Evolutionary conservation across 30 jellyfish, hydroid and myxozoan species (phyloP).

Genomic region (Hydractinia echinata): DNA sequence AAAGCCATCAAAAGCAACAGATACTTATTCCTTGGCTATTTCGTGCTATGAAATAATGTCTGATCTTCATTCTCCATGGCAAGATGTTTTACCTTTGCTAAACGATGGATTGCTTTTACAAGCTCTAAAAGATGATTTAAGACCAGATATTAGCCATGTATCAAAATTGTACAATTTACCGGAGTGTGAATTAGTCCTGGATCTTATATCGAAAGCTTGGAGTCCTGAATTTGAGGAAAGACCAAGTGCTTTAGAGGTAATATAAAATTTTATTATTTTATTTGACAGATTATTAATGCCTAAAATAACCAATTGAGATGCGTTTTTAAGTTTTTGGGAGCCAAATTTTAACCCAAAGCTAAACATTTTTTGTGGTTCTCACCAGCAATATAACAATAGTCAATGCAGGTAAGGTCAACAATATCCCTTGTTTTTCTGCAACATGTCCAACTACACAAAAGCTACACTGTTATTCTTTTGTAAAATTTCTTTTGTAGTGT

Average conservation of each 20-base stretch:
- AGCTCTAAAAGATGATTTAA: constrained; percentile 12
- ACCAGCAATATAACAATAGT: no score
- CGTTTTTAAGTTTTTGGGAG: no score
- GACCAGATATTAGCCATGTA: constrained; percentile 23
- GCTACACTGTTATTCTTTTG: no score
- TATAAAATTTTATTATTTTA: not conserved
- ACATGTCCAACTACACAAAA: no score
- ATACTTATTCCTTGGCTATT: constrained; percentile 30
- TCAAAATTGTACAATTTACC: constrained; percentile 8
- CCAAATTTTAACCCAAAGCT: no score
- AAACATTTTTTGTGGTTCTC: no score
- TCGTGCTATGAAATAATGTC: constrained; percentile 22
- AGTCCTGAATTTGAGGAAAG: not conserved
- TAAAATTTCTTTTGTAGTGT: not conserved
- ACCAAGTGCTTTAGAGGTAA: constrained; percentile 8
- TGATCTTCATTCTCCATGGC: constrained; percentile 24
- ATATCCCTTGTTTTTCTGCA: no score
- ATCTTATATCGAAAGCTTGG: not conserved
- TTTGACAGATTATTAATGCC: no score
- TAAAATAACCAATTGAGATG: no score
- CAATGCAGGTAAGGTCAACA: no score
- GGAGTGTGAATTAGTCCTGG: not conserved
- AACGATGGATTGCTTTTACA: constrained; percentile 11
- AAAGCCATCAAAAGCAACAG: constrained; percentile 22
- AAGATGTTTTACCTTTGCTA: constrained; percentile 23